Conservation (phyloP, 2,113 vertebrate genomes). For the Pogona vitticeps region DNA sequence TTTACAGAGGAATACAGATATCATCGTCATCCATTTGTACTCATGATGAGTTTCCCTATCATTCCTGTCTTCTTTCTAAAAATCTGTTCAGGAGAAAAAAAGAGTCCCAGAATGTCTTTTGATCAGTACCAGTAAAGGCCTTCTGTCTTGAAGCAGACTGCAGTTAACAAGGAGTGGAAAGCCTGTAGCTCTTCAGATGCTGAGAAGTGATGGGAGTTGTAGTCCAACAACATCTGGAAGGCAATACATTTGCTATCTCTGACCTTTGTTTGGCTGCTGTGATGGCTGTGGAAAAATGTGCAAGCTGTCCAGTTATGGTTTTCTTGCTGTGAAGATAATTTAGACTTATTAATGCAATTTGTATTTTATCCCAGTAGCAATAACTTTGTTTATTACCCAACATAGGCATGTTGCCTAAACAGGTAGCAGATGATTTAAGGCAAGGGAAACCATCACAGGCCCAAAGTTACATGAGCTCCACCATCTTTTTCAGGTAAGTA, state of each 20-base stretch:
- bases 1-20: not conserved
- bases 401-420: slow-evolving; percentile 84
- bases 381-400: slow-evolving; percentile 7
- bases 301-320: not conserved
- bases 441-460: slow-evolving; percentile 80
- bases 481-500: slow-evolving; percentile 86
- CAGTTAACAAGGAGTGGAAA: not conserved
- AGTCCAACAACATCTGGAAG: not conserved
- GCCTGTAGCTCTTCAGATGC: not conserved
- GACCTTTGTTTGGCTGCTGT: not conserved
- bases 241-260: not conserved
- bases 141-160: not conserved
- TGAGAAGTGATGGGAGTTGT: not conserved
- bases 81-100: not conserved
- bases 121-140: not conserved
- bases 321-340: not conserved
- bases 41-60: not conserved
- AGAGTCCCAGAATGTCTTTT: not conserved
- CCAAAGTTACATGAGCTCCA: slow-evolving; percentile 84
- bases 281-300: not conserved
- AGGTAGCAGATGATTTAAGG: slow-evolving; percentile 85
- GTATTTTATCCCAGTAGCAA: not conserved
- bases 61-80: not conserved
- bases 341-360: not conserved
- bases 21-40: not conserved